phyloP scores from a whole-genome alignment of 2,113 vertebrate species.

The Arizona elegans region DNA sequence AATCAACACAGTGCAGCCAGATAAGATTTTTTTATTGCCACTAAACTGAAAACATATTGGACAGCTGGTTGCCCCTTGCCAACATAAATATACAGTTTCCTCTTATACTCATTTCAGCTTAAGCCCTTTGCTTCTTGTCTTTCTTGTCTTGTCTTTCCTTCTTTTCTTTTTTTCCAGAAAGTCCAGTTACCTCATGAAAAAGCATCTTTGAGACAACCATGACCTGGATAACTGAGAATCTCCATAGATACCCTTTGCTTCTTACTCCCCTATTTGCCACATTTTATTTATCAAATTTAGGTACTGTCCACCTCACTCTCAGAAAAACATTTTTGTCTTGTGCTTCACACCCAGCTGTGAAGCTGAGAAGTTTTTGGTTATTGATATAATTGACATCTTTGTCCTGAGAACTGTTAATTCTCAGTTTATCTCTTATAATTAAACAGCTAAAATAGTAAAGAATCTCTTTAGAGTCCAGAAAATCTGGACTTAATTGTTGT shows the following conservation, averaged over 20 bases:
- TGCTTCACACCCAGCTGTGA: not conserved
- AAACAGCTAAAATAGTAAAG: not conserved
- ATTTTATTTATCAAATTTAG: not conserved
- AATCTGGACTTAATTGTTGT: not conserved
- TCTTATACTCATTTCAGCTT: not conserved
- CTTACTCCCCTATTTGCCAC: not conserved
- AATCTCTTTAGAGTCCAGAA: not conserved
- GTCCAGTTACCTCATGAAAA: too few species aligned
- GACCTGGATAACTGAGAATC: too few species aligned
- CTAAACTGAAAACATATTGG: not conserved
- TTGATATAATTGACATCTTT: not conserved
- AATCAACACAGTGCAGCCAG: not conserved
- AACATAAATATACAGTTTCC: not conserved
- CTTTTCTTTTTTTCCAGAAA: too few species aligned
- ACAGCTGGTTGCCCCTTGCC: not conserved
- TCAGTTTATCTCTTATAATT: not conserved
- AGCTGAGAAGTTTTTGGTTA: not conserved
- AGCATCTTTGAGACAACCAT: too few species aligned
- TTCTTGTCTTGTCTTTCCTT: too few species aligned
- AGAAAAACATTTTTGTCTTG: not conserved
- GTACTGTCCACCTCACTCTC: not conserved
- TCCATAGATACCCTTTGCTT: not conserved
- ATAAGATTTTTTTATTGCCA: not conserved
- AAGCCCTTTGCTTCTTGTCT: not conserved
- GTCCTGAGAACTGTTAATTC: not conserved